These are phyloP conservation scores for Eulemur macaco DNA, from an alignment of 2,113 vertebrate genomes.

Conservation along the genomic window DNA sequence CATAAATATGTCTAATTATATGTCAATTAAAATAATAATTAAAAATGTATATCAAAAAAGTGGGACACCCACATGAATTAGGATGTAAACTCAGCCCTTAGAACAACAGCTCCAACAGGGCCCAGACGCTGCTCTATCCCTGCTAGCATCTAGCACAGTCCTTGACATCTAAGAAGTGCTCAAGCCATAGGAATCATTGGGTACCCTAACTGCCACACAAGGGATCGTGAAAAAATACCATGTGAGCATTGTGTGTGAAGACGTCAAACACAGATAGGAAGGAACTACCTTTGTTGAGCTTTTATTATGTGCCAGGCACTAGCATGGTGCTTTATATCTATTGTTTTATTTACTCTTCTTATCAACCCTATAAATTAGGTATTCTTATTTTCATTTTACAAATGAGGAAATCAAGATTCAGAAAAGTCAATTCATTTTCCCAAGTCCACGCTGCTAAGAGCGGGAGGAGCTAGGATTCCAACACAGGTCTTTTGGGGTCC, in stretches of 20 bases:
- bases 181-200: background rate
- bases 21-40: background rate
- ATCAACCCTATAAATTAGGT: background rate
- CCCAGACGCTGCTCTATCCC: background rate
- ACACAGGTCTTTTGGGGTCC: background rate
- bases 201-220: background rate
- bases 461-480: background rate
- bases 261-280: background rate
- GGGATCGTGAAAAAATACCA: background rate
- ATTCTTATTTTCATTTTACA: slow-evolving; percentile 27
- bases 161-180: background rate
- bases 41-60: background rate
- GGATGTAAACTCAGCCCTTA: background rate
- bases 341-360: slow-evolving; percentile 10
- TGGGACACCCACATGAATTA: background rate
- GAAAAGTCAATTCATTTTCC: slow-evolving; percentile 24
- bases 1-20: background rate
- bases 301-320: background rate
- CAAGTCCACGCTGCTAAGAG: background rate
- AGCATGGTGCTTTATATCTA: background rate
- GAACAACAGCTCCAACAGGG: background rate
- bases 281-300: background rate
- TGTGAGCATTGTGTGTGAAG: background rate
- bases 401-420: background rate
- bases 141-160: background rate